A percentile compares a stretch with the other conserved stretches of the same genome.
These are phyloP conservation scores for Lasioglossum albipes DNA, from an alignment of 1,140 invertebrate species.

Conservation along the genomic window DNA sequence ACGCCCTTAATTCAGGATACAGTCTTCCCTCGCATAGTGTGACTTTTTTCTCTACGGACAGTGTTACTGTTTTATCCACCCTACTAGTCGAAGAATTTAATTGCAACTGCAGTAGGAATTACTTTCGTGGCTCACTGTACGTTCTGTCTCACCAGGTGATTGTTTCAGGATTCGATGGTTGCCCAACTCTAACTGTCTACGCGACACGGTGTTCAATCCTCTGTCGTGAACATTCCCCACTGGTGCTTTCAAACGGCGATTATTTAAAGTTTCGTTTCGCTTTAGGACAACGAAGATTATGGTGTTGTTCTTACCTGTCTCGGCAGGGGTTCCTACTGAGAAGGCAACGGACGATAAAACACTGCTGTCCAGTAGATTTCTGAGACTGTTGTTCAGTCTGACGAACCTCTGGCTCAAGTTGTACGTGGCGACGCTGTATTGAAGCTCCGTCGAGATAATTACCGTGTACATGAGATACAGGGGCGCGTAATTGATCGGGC, in stretches of 20 bases:
- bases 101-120: no score
- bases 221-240: background rate
- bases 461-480: constrained; percentile 76
- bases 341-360: constrained; percentile 53
- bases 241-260: no score
- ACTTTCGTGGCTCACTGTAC: no score
- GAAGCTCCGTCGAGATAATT: constrained; percentile 72
- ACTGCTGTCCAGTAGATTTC: constrained; percentile 63
- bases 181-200: background rate
- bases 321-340: constrained; percentile 65
- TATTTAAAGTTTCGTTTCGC: no score
- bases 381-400: constrained; percentile 71
- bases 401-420: constrained; percentile 73
- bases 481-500: constrained; percentile 74
- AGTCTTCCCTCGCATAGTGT: no score
- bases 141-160: background rate
- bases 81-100: no score
- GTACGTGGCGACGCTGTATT: constrained; percentile 72
- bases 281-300: no score
- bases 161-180: background rate
- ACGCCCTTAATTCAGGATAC: no score
- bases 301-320: constrained; percentile 56
- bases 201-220: background rate
- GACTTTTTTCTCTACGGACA: no score
- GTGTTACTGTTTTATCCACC: no score